Percentiles rank a stretch among this genome's conserved stretches.
These are phyloP conservation scores for Eristalis intricaria DNA, from an alignment of 2,888 invertebrate species.

Conservation along the genomic window DNA sequence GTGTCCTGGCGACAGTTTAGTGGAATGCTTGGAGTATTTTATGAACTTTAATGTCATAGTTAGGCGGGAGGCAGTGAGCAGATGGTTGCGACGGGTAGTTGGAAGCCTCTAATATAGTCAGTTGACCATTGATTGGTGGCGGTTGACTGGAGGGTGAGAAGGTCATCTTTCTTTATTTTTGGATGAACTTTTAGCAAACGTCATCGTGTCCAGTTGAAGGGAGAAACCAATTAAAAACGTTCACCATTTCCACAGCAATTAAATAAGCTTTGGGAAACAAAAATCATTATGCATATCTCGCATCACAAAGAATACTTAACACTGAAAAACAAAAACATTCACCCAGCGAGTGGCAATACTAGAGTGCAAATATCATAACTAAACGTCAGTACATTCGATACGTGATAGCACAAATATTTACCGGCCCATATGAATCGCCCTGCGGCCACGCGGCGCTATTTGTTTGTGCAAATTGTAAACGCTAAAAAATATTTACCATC, in stretches of 20 bases:
- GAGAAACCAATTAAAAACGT: not conserved
- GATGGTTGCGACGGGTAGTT: not conserved
- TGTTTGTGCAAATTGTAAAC: not conserved
- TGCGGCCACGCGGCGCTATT: not conserved
- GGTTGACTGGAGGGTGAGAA: too few relatives aligned
- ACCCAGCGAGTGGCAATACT: not conserved
- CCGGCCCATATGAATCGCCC: not conserved
- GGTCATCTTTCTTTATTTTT: too few relatives aligned
- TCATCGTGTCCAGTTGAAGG: too few relatives aligned
- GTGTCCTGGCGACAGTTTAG: conserved; percentile 8
- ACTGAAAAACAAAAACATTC: not conserved
- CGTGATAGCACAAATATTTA: not conserved
- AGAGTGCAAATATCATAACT: not conserved
- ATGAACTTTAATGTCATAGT: conserved; percentile 5
- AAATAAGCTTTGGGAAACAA: not conserved
- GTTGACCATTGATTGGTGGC: too few relatives aligned
- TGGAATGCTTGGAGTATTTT: conserved; percentile 10
- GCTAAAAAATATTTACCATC: conserved; percentile 16
- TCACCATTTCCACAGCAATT: not conserved
- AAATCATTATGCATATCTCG: not conserved
- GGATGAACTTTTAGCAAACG: too few relatives aligned
- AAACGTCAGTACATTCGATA: not conserved
- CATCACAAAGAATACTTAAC: not conserved
- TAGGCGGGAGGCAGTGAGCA: not conserved
- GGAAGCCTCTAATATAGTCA: too few relatives aligned